Percentiles rank a stretch among this genome's conserved stretches.
Evolutionary conservation across 2,888 invertebrate species (phyloP).

Genomic region (Zaprionus lineosus): DNA sequence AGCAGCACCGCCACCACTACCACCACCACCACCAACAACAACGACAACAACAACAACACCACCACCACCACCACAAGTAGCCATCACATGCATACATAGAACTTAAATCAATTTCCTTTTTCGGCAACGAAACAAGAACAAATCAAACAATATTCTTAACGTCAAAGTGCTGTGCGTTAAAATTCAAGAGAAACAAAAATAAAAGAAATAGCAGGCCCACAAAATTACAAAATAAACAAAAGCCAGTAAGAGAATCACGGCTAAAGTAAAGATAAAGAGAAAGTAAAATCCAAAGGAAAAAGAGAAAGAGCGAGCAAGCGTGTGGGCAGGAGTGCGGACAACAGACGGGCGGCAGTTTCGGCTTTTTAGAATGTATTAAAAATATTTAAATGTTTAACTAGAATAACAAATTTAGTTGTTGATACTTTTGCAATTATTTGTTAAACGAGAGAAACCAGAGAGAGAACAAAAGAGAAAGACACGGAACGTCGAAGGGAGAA

Average conservation of each 20-base stretch:
- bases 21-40: slow-evolving; percentile 41
- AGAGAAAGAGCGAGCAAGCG: slow-evolving; percentile 16
- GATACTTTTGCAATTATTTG: slow-evolving; percentile 79
- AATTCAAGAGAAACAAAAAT: slow-evolving; percentile 18
- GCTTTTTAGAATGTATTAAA: slow-evolving; percentile 74
- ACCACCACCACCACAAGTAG: slow-evolving; percentile 45
- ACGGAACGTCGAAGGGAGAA: not conserved
- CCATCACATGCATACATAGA: slow-evolving; percentile 38
- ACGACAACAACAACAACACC: slow-evolving; percentile 49
- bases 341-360: slow-evolving; percentile 66
- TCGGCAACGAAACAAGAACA: slow-evolving; percentile 27
- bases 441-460: slow-evolving; percentile 53
- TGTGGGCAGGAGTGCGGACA: slow-evolving; percentile 18
- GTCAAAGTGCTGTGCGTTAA: slow-evolving; percentile 43
- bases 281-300: too few species aligned
- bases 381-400: slow-evolving; percentile 73
- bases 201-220: not conserved
- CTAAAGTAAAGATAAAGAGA: too few species aligned
- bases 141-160: slow-evolving; percentile 28
- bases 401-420: slow-evolving; percentile 79
- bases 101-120: slow-evolving; percentile 42
- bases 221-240: slow-evolving; percentile 28
- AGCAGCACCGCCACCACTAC: slow-evolving; percentile 17
- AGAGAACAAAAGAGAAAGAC: slow-evolving; percentile 2
- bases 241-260: slow-evolving; percentile 11